These are phyloP conservation scores for Scaeva pyrastri DNA, from an alignment of 2,888 invertebrate species.

Conservation along the genomic window DNA sequence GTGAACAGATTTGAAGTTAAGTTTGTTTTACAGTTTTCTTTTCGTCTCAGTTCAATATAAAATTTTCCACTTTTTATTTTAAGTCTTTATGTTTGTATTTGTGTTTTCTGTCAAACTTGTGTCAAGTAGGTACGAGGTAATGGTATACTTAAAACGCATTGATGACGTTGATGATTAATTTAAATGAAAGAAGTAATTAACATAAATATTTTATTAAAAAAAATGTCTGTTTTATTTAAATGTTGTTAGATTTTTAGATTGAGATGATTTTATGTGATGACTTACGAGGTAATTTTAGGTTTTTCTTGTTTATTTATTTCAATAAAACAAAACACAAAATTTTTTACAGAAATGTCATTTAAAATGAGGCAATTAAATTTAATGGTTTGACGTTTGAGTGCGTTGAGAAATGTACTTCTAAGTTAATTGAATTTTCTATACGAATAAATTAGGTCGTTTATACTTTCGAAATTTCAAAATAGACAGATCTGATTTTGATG, in stretches of 20 bases:
- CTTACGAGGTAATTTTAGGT: neutral
- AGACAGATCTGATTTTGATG: no score
- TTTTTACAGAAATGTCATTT: no score
- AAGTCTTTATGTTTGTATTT: neutral
- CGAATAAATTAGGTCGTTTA: no score
- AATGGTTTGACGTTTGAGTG: neutral
- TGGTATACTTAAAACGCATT: neutral
- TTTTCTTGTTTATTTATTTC: neutral
- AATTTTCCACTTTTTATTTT: neutral
- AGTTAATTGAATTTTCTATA: no score
- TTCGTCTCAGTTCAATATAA: constrained; percentile 15
- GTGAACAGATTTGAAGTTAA: constrained; percentile 34
- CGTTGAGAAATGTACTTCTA: no score
- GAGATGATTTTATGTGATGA: constrained; percentile 9
- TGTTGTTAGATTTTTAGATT: neutral
- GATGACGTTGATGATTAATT: constrained; percentile 30
- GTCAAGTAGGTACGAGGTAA: neutral
- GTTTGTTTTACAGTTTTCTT: neutral
- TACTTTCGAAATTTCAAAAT: no score
- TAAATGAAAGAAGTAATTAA: neutral
- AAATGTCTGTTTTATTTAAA: neutral
- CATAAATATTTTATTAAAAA: neutral
- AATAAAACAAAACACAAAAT: neutral
- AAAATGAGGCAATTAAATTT: constrained; percentile 7
- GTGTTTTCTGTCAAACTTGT: neutral